phyloP scores from a whole-genome alignment of 2,797 vertebrate genomes.

The Poeciliopsis gracilis region DNA sequence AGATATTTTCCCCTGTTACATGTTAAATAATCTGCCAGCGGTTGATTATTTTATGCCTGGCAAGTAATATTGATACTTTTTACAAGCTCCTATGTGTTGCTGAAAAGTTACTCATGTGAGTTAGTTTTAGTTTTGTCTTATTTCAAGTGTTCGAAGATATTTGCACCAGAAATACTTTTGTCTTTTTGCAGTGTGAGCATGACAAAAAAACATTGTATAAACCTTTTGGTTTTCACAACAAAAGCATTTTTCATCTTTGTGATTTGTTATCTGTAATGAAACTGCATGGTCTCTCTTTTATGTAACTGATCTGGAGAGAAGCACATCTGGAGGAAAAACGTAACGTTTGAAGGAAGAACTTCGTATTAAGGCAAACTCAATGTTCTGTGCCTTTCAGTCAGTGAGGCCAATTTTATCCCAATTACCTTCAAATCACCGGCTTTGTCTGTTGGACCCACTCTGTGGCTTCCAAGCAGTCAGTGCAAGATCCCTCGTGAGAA shows the following conservation, averaged over 20 bases:
- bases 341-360: constrained; percentile 40
- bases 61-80: no score
- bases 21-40: no score
- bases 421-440: constrained; percentile 70
- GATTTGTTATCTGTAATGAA: constrained; percentile 33
- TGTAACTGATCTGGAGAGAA: constrained; percentile 47
- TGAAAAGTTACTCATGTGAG: no score
- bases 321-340: constrained; percentile 41
- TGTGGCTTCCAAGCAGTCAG: constrained; percentile 41
- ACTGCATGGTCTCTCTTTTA: constrained; percentile 47
- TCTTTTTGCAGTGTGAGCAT: not conserved
- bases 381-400: constrained; percentile 63
- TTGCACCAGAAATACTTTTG: not conserved
- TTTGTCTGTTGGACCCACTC: constrained; percentile 49
- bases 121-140: no score
- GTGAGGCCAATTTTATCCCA: constrained; percentile 73
- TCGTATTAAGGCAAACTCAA: constrained; percentile 42
- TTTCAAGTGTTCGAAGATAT: no score
- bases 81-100: no score
- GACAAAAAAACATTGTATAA: not conserved
- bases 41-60: no score
- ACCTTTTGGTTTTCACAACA: not conserved
- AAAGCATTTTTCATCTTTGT: not conserved
- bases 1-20: no score
- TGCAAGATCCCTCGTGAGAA: constrained; percentile 63